Percentiles rank a stretch among this genome's conserved stretches.
Conservation (phyloP, 2,113 vertebrate species). For the Alligator sinensis region DNA sequence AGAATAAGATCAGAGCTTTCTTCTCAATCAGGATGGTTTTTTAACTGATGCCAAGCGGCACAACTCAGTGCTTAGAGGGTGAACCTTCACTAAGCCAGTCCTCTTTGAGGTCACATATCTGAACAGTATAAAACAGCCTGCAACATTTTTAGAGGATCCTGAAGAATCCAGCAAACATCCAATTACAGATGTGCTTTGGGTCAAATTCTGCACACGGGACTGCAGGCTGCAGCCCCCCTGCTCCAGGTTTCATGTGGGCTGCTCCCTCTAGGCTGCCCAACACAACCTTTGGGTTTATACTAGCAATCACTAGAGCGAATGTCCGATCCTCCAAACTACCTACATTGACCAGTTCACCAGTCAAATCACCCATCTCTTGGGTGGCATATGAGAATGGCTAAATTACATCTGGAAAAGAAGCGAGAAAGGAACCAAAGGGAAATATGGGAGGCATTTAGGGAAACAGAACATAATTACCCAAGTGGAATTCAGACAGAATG, state of each 20-base stretch:
- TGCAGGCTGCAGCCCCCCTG: background rate
- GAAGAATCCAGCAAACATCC: background rate
- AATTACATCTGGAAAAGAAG: no score
- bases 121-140: background rate
- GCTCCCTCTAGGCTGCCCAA: background rate
- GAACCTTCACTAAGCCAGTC: background rate
- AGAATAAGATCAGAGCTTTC: background rate
- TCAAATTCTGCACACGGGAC: background rate
- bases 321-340: no score
- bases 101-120: background rate
- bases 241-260: background rate
- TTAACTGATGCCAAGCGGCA: background rate
- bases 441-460: no score
- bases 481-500: no score
- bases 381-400: no score
- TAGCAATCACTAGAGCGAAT: background rate
- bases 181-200: background rate
- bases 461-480: no score
- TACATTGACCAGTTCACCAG: no score
- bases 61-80: background rate
- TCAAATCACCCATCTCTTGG: no score
- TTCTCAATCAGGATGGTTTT: background rate
- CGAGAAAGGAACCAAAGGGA: no score
- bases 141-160: background rate
- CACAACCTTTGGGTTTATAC: background rate